Percentiles rank a stretch among this genome's conserved stretches.
These are phyloP conservation scores for Brachionus plicatilis DNA, from an alignment of 1,140 invertebrate species.

Conservation along the genomic window DNA sequence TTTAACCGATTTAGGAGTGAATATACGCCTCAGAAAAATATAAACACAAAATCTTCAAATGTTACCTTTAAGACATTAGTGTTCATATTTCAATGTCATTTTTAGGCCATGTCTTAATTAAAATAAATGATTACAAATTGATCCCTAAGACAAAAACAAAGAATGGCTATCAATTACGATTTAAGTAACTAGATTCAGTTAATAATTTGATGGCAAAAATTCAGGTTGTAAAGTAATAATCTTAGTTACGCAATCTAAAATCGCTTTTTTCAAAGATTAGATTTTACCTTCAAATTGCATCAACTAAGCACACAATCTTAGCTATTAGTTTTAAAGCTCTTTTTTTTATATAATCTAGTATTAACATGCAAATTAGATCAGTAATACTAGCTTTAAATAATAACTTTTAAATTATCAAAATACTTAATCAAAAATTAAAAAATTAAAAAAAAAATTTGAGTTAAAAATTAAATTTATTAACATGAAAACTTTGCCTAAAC, in stretches of 20 bases:
- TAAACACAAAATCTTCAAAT: not conserved
- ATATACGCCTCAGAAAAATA: not conserved
- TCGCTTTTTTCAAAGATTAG: not conserved
- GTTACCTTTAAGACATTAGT: not conserved
- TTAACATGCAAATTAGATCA: not conserved
- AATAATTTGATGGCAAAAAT: not conserved
- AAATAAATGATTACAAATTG: not conserved
- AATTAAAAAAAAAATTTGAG: not conserved
- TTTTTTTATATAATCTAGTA: not conserved
- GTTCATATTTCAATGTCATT: not conserved
- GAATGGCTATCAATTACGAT: not conserved
- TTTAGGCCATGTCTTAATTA: not conserved
- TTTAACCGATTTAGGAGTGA: not conserved
- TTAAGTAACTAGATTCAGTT: not conserved
- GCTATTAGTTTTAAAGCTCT: not conserved
- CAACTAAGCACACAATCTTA: not conserved
- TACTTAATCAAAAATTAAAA: not conserved
- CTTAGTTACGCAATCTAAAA: not conserved
- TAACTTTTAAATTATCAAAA: not conserved
- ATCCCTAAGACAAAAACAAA: not conserved
- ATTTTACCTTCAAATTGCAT: slow-evolving; percentile 1
- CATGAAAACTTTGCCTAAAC: too few relatives aligned
- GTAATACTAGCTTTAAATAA: not conserved
- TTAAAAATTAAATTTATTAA: too few relatives aligned
- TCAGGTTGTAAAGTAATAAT: not conserved